phyloP scores from a whole-genome alignment of 2,888 invertebrate species.

The Peribatodes rhomboidaria region DNA sequence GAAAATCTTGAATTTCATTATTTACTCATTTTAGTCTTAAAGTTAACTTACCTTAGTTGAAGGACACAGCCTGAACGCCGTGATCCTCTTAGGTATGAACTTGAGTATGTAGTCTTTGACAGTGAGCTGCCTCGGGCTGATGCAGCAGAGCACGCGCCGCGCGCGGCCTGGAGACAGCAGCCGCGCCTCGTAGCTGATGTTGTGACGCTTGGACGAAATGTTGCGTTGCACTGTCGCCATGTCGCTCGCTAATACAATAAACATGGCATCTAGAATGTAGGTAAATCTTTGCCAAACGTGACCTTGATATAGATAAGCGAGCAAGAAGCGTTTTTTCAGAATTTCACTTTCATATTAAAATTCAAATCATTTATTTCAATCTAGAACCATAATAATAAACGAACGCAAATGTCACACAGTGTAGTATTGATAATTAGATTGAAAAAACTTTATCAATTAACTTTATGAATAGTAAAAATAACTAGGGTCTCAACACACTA shows the following conservation, averaged over 20 bases:
- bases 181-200: constrained; percentile 94
- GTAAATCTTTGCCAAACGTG: no score
- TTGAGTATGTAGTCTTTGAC: constrained; percentile 97
- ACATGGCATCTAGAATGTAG: background rate
- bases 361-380: no score
- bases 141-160: constrained; percentile 95
- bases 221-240: constrained; percentile 95
- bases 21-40: background rate
- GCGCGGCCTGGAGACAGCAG: constrained; percentile 86
- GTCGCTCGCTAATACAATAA: constrained; percentile 75
- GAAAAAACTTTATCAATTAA: no score
- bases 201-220: constrained; percentile 93
- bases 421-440: no score
- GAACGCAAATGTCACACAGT: no score
- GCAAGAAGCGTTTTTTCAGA: no score
- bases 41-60: constrained; percentile 94
- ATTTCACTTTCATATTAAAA: no score
- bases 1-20: no score
- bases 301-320: no score
- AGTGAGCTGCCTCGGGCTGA: constrained; percentile 96
- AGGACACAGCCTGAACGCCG: constrained; percentile 96
- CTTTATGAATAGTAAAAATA: no score
- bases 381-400: no score
- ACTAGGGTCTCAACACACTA: no score
- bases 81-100: constrained; percentile 96